These are phyloP conservation scores for Bicyclus anynana DNA, from an alignment of 1,140 invertebrate genomes.

Conservation along the genomic window DNA sequence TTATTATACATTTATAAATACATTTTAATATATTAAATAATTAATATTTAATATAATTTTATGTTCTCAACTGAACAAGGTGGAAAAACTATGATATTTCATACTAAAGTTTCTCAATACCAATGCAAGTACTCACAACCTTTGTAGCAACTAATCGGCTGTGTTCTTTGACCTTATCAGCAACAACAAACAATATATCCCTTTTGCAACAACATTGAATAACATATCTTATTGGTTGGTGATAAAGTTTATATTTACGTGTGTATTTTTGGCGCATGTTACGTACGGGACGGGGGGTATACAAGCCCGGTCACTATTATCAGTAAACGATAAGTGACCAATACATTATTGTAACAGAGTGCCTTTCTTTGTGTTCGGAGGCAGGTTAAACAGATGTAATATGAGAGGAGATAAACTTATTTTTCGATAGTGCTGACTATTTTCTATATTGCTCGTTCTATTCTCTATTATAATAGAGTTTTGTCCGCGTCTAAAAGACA, in stretches of 20 bases:
- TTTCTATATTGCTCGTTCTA: not conserved
- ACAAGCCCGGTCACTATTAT: conserved; percentile 46
- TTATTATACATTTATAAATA: too few species aligned
- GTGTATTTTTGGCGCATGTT: conserved; percentile 18
- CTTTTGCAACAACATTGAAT: not conserved
- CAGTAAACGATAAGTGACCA: conserved; percentile 46
- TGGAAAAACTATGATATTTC: too few species aligned
- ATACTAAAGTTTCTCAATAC: not conserved
- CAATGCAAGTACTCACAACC: conserved; percentile 20
- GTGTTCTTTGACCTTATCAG: conserved; percentile 58
- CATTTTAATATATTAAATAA: too few species aligned
- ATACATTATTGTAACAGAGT: conserved; percentile 58
- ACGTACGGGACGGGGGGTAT: conserved; percentile 27
- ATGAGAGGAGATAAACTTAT: not conserved
- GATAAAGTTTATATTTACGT: conserved; percentile 30
- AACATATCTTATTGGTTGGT: not conserved
- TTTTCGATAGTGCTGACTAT: not conserved
- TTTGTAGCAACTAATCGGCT: conserved; percentile 41
- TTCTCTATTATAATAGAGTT: not conserved
- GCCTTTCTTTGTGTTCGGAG: conserved; percentile 50
- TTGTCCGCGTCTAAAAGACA: not conserved
- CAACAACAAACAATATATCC: conserved; percentile 11
- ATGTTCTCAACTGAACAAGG: too few species aligned
- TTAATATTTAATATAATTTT: too few species aligned
- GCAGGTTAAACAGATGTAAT: conserved; percentile 12